A percentile compares a stretch with the other conserved stretches of the same genome.
Evolutionary conservation across 2,113 vertebrate genomes (phyloP).

Genomic region (Cricetomys ansorgei): DNA sequence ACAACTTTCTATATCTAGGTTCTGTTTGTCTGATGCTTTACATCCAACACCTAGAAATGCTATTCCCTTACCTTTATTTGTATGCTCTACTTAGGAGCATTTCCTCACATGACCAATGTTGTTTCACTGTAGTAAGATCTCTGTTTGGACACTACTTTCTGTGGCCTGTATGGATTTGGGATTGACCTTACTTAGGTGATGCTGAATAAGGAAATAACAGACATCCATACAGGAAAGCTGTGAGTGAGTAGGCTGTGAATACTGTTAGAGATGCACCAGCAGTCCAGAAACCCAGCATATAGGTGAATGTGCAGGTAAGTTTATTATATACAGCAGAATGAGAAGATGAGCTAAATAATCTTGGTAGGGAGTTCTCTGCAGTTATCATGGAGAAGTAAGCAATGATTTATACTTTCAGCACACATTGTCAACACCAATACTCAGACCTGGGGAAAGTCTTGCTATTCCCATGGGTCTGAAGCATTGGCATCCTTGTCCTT

Average conservation of each 20-base stretch:
- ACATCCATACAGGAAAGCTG: not conserved
- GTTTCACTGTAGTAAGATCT: not conserved
- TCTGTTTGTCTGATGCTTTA: not conserved
- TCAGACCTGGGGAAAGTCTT: too few species aligned
- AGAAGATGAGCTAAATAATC: not conserved
- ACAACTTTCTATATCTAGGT: not conserved
- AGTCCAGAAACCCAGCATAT: not conserved
- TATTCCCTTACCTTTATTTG: not conserved
- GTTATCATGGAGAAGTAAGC: not conserved
- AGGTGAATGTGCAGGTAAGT: not conserved
- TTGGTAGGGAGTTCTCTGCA: not conserved
- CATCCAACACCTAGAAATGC: not conserved
- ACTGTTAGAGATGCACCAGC: not conserved
- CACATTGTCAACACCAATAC: not conserved
- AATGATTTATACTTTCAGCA: not conserved
- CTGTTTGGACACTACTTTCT: not conserved
- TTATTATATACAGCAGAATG: not conserved
- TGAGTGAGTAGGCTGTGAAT: not conserved
- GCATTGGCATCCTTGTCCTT: not conserved
- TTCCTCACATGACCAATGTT: not conserved
- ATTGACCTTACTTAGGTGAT: not conserved
- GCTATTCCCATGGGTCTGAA: not conserved
- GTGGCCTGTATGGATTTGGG: not conserved
- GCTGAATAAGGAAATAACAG: not conserved
- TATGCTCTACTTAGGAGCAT: not conserved